Evolutionary conservation across 1,140 invertebrate species (phyloP).

Genomic region (Platyscapa corneri): DNA sequence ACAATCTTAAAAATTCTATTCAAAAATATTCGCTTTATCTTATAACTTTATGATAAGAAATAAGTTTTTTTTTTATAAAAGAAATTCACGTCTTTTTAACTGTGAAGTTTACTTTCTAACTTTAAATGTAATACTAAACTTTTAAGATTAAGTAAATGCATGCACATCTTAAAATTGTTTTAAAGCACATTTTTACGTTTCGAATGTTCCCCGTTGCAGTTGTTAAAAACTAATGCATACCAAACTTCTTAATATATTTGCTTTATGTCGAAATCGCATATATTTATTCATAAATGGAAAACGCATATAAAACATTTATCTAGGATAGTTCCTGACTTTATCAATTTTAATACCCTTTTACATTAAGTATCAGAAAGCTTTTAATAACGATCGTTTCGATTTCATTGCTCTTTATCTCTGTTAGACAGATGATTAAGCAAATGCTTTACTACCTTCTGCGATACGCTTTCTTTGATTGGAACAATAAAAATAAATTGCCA

Average conservation of each 20-base stretch:
- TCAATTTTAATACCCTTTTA: not conserved
- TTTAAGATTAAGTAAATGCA: not conserved
- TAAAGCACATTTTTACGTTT: not conserved
- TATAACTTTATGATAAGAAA: not conserved
- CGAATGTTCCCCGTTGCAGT: not conserved
- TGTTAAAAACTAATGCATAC: not conserved
- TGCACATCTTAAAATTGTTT: not conserved
- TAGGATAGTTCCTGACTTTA: not conserved
- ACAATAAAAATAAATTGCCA: not conserved
- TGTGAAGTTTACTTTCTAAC: slow-evolving; percentile 2
- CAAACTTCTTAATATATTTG: not conserved
- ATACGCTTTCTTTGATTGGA: no score
- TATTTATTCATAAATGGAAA: not conserved
- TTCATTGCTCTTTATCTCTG: no score
- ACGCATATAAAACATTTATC: not conserved
- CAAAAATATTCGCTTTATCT: not conserved
- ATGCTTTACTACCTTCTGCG: no score
- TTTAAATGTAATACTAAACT: slow-evolving; percentile 2
- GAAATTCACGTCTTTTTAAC: not conserved
- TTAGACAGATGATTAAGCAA: no score
- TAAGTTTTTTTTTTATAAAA: not conserved
- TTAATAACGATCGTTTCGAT: no score
- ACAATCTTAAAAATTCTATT: not conserved
- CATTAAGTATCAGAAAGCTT: no score
- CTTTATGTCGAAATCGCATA: not conserved